Conservation (phyloP, 2,888 invertebrate species). For the Quadriops clusia region DNA sequence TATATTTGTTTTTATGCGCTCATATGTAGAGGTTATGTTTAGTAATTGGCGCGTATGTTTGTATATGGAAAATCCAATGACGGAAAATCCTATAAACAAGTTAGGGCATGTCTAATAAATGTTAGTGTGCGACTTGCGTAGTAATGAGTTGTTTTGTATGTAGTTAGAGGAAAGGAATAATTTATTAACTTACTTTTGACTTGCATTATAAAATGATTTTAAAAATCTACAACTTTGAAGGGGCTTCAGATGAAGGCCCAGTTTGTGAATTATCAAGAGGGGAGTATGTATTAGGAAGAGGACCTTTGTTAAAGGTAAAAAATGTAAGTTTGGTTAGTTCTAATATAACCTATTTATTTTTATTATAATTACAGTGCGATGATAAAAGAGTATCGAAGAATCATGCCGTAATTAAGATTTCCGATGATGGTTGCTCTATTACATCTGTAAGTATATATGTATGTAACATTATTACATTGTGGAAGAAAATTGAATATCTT, state of each 20-base stretch:
- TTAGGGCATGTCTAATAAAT: no score
- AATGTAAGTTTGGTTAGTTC: background rate
- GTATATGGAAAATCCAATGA: no score
- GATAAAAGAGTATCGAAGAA: conserved; percentile 43
- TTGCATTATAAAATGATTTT: conserved; percentile 5
- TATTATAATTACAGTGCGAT: conserved; percentile 33
- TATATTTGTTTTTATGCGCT: no score
- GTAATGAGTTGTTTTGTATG: no score
- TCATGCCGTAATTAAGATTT: conserved; percentile 40
- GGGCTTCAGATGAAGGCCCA: conserved; percentile 5
- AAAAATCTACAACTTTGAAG: conserved; percentile 8
- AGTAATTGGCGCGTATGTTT: no score
- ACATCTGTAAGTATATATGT: conserved; percentile 33
- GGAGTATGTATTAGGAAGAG: conserved; percentile 9
- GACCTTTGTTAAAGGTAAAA: conserved; percentile 8
- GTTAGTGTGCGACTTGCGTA: no score
- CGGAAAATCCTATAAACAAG: no score
- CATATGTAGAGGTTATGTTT: no score
- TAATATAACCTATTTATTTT: background rate
- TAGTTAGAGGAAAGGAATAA: no score
- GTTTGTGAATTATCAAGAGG: conserved; percentile 8
- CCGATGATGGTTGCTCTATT: conserved; percentile 31
- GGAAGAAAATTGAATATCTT: no score
- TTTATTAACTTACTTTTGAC: no score
- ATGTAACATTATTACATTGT: no score